Percentiles rank a stretch among this genome's conserved stretches.
phyloP scores from a whole-genome alignment of 2,797 vertebrate species.

The Onychomys leucogaster region DNA sequence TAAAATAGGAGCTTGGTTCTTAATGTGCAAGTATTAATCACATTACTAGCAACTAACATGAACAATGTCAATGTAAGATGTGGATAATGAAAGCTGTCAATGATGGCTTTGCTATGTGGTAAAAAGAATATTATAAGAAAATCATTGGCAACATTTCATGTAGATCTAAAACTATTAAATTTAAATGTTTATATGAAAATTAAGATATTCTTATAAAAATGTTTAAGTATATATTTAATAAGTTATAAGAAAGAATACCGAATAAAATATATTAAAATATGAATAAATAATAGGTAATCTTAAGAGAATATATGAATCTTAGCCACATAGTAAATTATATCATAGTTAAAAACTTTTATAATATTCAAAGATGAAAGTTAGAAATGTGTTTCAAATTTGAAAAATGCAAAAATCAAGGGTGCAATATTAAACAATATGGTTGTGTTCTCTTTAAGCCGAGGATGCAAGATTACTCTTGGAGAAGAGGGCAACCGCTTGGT shows the following conservation, averaged over 20 bases:
- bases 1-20: not conserved
- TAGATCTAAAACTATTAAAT: not conserved
- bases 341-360: not conserved
- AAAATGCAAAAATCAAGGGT: not conserved
- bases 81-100: not conserved
- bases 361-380: not conserved
- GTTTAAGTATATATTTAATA: not conserved
- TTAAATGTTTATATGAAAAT: not conserved
- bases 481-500: not conserved
- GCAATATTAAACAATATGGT: not conserved
- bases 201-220: not conserved
- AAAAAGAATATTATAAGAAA: not conserved
- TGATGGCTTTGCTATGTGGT: not conserved
- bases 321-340: not conserved
- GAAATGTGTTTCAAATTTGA: not conserved
- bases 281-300: not conserved
- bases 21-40: not conserved
- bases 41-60: not conserved
- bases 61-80: not conserved
- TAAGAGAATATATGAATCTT: not conserved
- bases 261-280: not conserved
- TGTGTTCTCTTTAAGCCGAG: not conserved
- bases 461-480: not conserved
- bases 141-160: not conserved
- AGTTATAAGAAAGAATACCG: not conserved